Evolutionary conservation across 2,113 vertebrate genomes (phyloP).

Genomic region (Phainopepla nitens): DNA sequence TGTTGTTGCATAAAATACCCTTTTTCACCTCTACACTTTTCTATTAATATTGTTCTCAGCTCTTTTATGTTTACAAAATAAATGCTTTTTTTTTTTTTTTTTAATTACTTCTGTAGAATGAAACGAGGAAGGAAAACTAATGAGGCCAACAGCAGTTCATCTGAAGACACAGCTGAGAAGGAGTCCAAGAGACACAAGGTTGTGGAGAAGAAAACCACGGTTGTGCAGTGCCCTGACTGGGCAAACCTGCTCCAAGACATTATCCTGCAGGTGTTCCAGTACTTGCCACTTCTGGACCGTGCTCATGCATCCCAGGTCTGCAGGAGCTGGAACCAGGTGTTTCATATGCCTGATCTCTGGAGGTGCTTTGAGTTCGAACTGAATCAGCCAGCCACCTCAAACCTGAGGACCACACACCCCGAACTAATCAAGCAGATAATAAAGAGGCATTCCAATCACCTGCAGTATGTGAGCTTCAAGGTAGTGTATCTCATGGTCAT

Average conservation of each 20-base stretch:
- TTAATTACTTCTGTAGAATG: constrained; percentile 75
- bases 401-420: constrained; percentile 93
- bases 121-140: constrained; percentile 84
- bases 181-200: constrained; percentile 77
- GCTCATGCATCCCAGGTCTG: constrained; percentile 94
- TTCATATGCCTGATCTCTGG: constrained; percentile 97
- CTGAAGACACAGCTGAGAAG: constrained; percentile 65
- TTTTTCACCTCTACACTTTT: not conserved
- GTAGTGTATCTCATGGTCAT: constrained; percentile 63
- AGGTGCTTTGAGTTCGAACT: constrained; percentile 97
- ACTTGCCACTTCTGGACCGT: constrained; percentile 89
- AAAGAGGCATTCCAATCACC: constrained; percentile 93
- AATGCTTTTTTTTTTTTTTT: not conserved
- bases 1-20: not conserved
- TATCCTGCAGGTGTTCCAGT: constrained; percentile 90
- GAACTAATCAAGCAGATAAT: constrained; percentile 98
- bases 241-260: constrained; percentile 88
- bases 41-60: not conserved
- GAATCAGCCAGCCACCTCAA: constrained; percentile 92
- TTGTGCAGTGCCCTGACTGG: constrained; percentile 74
- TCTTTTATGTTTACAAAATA: not conserved
- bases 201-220: constrained; percentile 11
- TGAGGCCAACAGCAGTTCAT: constrained; percentile 64
- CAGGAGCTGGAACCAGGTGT: constrained; percentile 91
- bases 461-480: constrained; percentile 98